phyloP scores from a whole-genome alignment of 1,140 invertebrate genomes.

The Chironomus tepperi region DNA sequence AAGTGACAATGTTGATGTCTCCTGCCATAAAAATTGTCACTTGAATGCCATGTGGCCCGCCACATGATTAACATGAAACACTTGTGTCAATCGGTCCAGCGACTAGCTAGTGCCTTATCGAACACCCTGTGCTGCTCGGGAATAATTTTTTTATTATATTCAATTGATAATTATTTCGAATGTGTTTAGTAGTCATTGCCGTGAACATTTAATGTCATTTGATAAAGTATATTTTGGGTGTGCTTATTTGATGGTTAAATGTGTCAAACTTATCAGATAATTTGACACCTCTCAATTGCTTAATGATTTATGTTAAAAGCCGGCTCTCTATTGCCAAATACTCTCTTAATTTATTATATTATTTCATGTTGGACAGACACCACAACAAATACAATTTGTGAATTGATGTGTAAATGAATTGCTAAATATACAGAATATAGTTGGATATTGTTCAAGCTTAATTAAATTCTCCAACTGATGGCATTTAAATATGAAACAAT shows the following conservation, averaged over 20 bases:
- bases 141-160: no score
- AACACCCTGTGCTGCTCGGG: no score
- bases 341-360: no score
- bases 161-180: no score
- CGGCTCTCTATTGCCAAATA: neutral
- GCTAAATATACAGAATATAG: neutral
- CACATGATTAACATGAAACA: no score
- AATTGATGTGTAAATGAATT: slow-evolving; percentile 5
- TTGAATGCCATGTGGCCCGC: no score
- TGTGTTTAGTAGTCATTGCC: neutral
- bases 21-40: no score
- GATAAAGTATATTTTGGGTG: neutral
- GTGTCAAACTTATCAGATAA: neutral
- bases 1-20: no score
- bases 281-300: neutral
- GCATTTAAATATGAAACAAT: no score
- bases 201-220: neutral
- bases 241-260: neutral
- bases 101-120: no score
- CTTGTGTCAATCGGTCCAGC: no score
- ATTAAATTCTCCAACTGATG: neutral
- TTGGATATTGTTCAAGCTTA: neutral
- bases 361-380: no score
- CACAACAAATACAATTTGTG: neutral
- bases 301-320: neutral